phyloP scores from a whole-genome alignment of 1,140 invertebrate species.

The Drosophila nebulosa region DNA sequence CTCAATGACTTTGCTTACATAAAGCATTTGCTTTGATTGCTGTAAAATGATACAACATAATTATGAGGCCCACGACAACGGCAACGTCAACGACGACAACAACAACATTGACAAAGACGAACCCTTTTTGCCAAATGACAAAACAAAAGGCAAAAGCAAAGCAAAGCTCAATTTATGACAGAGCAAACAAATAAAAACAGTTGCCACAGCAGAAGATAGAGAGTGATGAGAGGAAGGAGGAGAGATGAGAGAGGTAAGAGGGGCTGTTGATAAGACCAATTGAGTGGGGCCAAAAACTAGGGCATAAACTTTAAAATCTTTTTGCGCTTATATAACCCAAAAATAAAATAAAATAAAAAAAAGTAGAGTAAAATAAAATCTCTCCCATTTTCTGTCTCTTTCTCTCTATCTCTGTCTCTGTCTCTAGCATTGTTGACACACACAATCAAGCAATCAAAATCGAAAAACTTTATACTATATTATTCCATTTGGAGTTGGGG shows the following conservation, averaged over 20 bases:
- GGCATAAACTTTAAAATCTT: constrained; percentile 31
- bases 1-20: constrained; percentile 48
- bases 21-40: constrained; percentile 60
- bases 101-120: constrained; percentile 5
- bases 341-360: neutral
- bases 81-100: constrained; percentile 23
- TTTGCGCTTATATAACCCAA: constrained; percentile 15
- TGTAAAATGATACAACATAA: constrained; percentile 74
- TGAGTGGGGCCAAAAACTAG: neutral
- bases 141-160: constrained; percentile 5
- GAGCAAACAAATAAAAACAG: constrained; percentile 43
- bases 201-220: neutral
- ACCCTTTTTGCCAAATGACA: constrained; percentile 49
- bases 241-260: neutral
- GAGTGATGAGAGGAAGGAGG: neutral
- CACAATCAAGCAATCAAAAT: constrained; percentile 78
- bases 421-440: constrained; percentile 64
- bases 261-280: neutral
- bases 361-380: neutral
- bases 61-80: constrained; percentile 30
- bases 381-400: neutral
- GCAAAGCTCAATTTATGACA: constrained; percentile 25
- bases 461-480: constrained; percentile 70
- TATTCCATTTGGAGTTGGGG: neutral
- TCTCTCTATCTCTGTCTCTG: constrained; percentile 8